phyloP scores from a whole-genome alignment of 2,888 invertebrate genomes.

The Apotomis turbidana region DNA sequence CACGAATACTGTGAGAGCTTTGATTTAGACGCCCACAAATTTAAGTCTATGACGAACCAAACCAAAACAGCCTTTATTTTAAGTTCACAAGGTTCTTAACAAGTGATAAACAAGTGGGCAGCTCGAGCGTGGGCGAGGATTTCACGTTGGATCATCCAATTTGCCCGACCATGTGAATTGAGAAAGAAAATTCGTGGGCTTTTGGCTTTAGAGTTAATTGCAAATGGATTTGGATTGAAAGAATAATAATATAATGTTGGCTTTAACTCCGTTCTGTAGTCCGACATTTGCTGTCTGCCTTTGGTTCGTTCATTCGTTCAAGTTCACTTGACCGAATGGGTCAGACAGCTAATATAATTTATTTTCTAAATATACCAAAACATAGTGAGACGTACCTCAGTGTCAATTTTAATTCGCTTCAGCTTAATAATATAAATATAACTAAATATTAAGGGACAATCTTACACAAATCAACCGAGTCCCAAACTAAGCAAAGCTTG shows the following conservation, averaged over 20 bases:
- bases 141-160: slow-evolving; percentile 40
- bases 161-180: slow-evolving; percentile 40
- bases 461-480: too few species aligned
- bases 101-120: slow-evolving; percentile 4
- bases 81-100: neutral
- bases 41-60: neutral
- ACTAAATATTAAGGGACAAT: too few species aligned
- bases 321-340: neutral
- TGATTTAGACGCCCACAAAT: slow-evolving; percentile 21
- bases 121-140: slow-evolving; percentile 25
- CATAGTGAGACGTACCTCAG: too few species aligned
- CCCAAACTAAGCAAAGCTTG: too few species aligned
- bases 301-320: neutral
- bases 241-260: neutral
- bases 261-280: neutral
- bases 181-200: slow-evolving; percentile 38
- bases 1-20: slow-evolving; percentile 34
- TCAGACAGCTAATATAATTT: too few species aligned
- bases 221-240: slow-evolving; percentile 36
- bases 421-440: too few species aligned
- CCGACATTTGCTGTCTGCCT: neutral
- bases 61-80: neutral
- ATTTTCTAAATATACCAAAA: too few species aligned
- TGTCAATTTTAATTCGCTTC: too few species aligned
- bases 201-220: slow-evolving; percentile 29